Percentiles rank a stretch among this genome's conserved stretches.
These are phyloP conservation scores for Brachynemurus nebulosus DNA, from an alignment of 2,888 invertebrate genomes.

Conservation along the genomic window DNA sequence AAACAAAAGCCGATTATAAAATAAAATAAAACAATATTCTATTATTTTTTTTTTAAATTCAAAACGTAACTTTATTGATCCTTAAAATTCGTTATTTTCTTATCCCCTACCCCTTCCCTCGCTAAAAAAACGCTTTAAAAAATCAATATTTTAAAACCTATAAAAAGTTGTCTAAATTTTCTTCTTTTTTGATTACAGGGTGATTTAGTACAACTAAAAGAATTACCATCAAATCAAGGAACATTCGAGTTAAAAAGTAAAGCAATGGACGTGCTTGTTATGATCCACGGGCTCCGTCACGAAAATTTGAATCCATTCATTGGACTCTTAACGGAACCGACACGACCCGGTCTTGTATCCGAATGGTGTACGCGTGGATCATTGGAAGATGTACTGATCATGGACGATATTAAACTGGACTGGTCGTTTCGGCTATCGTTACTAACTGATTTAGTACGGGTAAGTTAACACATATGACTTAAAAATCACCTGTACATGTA, in stretches of 20 bases:
- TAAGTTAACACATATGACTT: constrained; percentile 29
- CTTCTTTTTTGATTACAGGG: constrained; percentile 44
- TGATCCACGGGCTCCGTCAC: constrained; percentile 73
- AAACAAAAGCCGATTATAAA: too few species aligned
- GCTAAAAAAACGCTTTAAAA: too few species aligned
- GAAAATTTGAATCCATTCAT: constrained; percentile 85
- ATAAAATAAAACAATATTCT: too few species aligned
- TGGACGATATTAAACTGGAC: constrained; percentile 84
- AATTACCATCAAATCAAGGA: constrained; percentile 43
- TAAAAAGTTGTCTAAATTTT: too few species aligned
- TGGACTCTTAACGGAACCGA: constrained; percentile 68
- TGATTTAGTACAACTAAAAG: constrained; percentile 78
- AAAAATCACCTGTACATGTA: constrained; percentile 1
- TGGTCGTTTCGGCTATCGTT: constrained; percentile 92
- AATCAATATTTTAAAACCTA: too few species aligned
- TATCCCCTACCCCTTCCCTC: too few species aligned
- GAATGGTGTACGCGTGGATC: constrained; percentile 84
- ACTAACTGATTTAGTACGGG: constrained; percentile 80
- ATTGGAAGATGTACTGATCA: constrained; percentile 72
- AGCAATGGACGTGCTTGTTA: constrained; percentile 62
- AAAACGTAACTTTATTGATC: too few species aligned
- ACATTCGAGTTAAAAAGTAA: constrained; percentile 63
- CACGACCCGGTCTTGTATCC: constrained; percentile 66
- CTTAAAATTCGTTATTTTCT: too few species aligned
- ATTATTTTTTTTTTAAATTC: too few species aligned